These are phyloP conservation scores for Atractosteus spatula DNA, from an alignment of 2,113 vertebrate genomes.

Conservation along the genomic window DNA sequence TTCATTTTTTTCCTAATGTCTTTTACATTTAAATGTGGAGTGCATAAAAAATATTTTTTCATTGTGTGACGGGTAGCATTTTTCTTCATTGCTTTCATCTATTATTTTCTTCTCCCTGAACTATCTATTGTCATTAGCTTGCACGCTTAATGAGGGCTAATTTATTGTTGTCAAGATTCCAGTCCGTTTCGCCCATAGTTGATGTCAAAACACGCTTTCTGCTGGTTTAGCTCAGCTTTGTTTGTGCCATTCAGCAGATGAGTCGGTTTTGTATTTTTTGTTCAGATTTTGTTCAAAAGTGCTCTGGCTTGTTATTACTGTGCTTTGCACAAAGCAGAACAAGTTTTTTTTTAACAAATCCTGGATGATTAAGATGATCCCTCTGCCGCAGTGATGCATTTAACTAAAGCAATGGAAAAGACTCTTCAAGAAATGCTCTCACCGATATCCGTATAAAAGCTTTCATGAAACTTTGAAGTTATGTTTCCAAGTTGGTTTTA, in stretches of 20 bases:
- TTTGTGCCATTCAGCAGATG: not conserved
- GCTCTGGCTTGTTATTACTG: too few relatives aligned
- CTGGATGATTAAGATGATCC: too few relatives aligned
- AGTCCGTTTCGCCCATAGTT: not conserved
- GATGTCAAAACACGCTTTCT: slow-evolving; percentile 8
- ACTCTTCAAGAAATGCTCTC: too few relatives aligned
- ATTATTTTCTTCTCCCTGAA: slow-evolving; percentile 13
- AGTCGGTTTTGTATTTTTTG: not conserved
- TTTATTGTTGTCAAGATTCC: slow-evolving; percentile 19
- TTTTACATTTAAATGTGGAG: slow-evolving; percentile 26
- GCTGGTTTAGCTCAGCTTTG: not conserved
- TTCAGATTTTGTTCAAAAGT: too few relatives aligned
- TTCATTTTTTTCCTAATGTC: not conserved
- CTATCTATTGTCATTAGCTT: slow-evolving; percentile 7
- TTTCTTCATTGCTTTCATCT: slow-evolving; percentile 12
- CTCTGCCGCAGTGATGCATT: too few relatives aligned
- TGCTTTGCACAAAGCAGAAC: too few relatives aligned
- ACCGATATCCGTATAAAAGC: too few relatives aligned
- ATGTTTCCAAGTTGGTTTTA: too few relatives aligned
- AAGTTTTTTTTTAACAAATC: too few relatives aligned
- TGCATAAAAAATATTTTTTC: slow-evolving; percentile 11
- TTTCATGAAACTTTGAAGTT: too few relatives aligned
- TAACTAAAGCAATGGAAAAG: too few relatives aligned
- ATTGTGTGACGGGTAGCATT: slow-evolving; percentile 1
- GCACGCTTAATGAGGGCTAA: not conserved